Evolutionary conservation across 2,113 vertebrate genomes (phyloP), one percentile per base, ranked within the genome.

Genomic region (Corythornis madagascariensis): DNA sequence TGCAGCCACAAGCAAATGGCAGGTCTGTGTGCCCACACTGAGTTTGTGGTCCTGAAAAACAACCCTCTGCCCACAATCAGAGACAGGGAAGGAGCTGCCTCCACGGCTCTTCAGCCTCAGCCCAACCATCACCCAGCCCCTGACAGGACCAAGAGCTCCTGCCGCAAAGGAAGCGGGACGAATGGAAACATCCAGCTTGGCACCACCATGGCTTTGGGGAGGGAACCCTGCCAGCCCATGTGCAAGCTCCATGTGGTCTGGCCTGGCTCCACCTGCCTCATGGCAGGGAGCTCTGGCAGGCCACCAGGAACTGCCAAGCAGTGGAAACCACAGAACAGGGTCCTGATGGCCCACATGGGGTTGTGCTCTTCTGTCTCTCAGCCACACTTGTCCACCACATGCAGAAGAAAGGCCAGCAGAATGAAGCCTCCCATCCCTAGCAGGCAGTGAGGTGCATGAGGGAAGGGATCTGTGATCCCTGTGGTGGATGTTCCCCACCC

Each of bases 161-260:
- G 78, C 71, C 25, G 0, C 85, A 91, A 75, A 93, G 83, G 92
- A 96, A 96, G 74, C 0, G 0, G 61, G 77, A 90, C 88, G 92
- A 96, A 92, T 61, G 80, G 88, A 94, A 96, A 94, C 86, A 90
- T 89, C 81, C 66, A 95, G 77, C 83, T 84, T 95, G 95, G 90
- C 90, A 83, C 21, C 5, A 2, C 6, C 43, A 13, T 6, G 42
- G 52, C 83, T 86, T 45, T 45, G n/a, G 61, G 76, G 15, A 88
- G 29, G 83, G 81, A 95, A 76, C 10, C 21, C 70, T 84, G 93
- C 90, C 96, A 96, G 92, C 35, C 69, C 57, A 84, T 92, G 79
- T 90, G 88, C 57, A 70, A 83, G 61, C 65, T 92, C 79, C 76
- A 50, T 42, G 63, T 5, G 83, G 90, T 56, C 80, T 92, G 92